Evolutionary conservation across 2,888 invertebrate genomes (phyloP).

Genomic region (Aspidapion aeneum): DNA sequence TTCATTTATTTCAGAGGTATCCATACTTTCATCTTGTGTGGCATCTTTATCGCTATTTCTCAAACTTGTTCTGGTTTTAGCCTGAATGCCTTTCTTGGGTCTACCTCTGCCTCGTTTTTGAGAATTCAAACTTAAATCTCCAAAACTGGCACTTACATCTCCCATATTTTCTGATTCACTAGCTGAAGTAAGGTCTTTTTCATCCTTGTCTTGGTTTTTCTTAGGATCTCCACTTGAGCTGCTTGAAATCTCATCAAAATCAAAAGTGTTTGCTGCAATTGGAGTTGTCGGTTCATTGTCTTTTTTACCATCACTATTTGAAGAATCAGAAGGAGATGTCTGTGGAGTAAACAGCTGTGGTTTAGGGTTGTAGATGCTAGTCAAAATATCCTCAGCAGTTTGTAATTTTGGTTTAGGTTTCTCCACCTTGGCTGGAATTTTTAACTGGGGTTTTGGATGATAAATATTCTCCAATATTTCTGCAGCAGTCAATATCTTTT

Average conservation of each 20-base stretch:
- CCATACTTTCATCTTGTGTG: neutral
- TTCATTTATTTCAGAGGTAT: neutral
- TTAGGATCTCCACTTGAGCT: neutral
- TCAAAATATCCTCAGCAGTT: neutral
- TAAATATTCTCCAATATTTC: neutral
- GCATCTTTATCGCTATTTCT: conserved; percentile 14
- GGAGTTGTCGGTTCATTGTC: neutral
- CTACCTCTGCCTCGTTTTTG: conserved; percentile 10
- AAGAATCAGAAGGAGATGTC: neutral
- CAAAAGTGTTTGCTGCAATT: neutral
- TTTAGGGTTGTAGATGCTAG: neutral
- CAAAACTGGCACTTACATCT: conserved; percentile 9
- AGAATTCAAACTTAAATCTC: neutral
- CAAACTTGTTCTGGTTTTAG: conserved; percentile 7
- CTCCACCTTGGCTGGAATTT: neutral
- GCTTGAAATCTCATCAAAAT: neutral
- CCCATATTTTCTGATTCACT: neutral
- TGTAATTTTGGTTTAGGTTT: neutral
- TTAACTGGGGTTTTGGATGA: neutral
- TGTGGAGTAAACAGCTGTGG: neutral
- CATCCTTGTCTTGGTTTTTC: neutral
- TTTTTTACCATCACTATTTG: neutral
- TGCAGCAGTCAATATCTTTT: neutral
- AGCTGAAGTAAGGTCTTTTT: neutral
- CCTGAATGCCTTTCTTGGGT: conserved; percentile 9